Conservation (phyloP, 1,140 invertebrate species). For the Brachionus koreanus region DNA sequence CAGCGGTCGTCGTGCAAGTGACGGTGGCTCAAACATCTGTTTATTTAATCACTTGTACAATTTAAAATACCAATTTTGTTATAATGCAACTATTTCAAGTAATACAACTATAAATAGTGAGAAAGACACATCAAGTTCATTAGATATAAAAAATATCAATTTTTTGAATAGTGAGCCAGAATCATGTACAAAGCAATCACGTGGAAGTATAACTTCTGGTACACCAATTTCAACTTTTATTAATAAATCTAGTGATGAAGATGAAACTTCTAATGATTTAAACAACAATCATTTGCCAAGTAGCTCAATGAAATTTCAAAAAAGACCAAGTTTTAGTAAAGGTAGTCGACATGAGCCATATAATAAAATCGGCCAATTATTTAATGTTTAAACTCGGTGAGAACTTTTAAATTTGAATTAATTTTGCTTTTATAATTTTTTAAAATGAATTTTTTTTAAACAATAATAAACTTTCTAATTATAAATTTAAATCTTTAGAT, state of each 20-base stretch:
- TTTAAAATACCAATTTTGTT: slow-evolving; percentile 29
- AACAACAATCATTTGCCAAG: slow-evolving; percentile 16
- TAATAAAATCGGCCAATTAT: slow-evolving; percentile 7
- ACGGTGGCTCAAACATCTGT: slow-evolving; percentile 9
- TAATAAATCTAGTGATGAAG: slow-evolving; percentile 26
- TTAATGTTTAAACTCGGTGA: background rate
- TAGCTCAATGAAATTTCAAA: slow-evolving; percentile 28
- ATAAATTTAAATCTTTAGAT: background rate
- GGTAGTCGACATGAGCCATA: slow-evolving; percentile 35
- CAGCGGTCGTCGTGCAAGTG: background rate
- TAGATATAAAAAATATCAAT: background rate
- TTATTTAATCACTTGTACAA: slow-evolving; percentile 21
- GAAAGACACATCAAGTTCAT: background rate
- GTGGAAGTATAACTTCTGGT: slow-evolving; percentile 13
- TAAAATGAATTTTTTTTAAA: slow-evolving; percentile 12
- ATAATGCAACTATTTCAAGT: slow-evolving; percentile 10
- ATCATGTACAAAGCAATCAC: background rate
- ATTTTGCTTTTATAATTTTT: background rate
- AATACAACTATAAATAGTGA: background rate
- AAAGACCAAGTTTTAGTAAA: slow-evolving; percentile 24
- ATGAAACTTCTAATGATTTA: background rate
- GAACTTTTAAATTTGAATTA: background rate
- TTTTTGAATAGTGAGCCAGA: background rate
- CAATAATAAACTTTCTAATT: slow-evolving; percentile 11
- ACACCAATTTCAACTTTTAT: background rate